Base-by-base conservation (phyloP, 2,888 invertebrate species). In the Tenthredo scrophulariae region DNA sequence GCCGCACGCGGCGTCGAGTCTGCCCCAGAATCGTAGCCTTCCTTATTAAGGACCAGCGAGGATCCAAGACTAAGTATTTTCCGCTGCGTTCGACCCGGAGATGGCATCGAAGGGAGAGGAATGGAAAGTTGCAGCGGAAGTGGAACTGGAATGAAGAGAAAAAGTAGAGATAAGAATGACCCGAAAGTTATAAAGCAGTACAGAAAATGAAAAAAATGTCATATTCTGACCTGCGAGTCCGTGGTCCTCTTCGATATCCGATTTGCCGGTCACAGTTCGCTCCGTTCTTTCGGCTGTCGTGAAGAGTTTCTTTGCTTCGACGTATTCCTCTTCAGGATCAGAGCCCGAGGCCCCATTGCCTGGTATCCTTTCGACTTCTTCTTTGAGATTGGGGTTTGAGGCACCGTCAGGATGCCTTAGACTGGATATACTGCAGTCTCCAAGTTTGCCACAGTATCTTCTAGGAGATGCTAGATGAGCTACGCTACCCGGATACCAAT, bases 401-500 rank as follows among this genome's bases (percentile, higher is more conserved):
- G 98, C 98, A 75, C 98, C 98, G 90, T 98, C 98, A 6, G 98
- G 98, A 94, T 98, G 97, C 87, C 98, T 95, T 84, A 98, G 93
- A 86, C 96, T 96, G 54, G 97, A 97, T 87, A 95, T 93, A 88
- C 94, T 94, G 88, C 93, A 94, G 84, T 95, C 95, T 86, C 95
- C 91, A 91, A 95, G 90, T 93, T 95, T 94, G 91, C 95, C 95
- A 92, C 95, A 93, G 93, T 96, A 95, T 93, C 97, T 94, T 93
- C 97, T 95, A 91, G 95, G 95, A 91, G 97, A 95, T n/a, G 95
- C 91, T 58, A 92, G 87, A 85, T 92, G 92, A 9, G 92, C 90
- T 0, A 92, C 90, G 86, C 92, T 93, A 84, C 94, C 94, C 58
- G 94, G 95, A 90, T 96, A 96, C 94, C 96, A 96, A 87, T 95